These are phyloP conservation scores for Gobius niger DNA, from an alignment of 2,113 vertebrate genomes.

Conservation along the genomic window DNA sequence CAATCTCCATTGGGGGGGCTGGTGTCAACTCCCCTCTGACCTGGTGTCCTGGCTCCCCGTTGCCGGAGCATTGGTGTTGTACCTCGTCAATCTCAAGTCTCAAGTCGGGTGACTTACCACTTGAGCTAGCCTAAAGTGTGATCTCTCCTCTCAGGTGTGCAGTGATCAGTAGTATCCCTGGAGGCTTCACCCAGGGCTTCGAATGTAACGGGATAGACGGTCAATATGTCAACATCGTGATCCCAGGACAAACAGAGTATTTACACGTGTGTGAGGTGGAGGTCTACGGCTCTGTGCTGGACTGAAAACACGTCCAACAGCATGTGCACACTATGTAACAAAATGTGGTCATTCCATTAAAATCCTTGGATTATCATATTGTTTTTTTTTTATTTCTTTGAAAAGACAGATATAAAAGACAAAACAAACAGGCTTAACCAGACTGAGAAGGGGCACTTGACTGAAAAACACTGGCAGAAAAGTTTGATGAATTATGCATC, in stretches of 20 bases:
- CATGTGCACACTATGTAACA: no score
- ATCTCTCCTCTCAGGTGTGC: conserved; percentile 30
- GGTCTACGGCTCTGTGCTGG: conserved; percentile 5
- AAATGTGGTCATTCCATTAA: background rate
- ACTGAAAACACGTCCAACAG: background rate
- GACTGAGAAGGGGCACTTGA: background rate
- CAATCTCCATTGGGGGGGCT: no score
- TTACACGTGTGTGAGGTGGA: conserved; percentile 42
- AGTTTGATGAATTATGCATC: background rate
- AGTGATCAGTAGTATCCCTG: background rate
- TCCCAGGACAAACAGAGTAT: background rate
- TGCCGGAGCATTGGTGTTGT: no score
- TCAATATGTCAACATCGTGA: conserved; percentile 32
- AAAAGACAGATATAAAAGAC: background rate
- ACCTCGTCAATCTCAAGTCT: no score
- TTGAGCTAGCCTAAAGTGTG: no score
- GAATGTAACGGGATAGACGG: conserved; percentile 35
- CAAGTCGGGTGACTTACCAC: no score
- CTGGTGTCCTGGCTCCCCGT: no score
- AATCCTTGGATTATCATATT: no score
- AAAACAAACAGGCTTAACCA: background rate
- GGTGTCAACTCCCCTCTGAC: no score
- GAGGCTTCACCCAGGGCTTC: background rate
- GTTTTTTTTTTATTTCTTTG: background rate
- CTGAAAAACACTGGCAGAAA: background rate